Evolutionary conservation across 1,140 invertebrate genomes (phyloP), one percentile per base, ranked within the genome.

Genomic region (Melitaea cinxia): DNA sequence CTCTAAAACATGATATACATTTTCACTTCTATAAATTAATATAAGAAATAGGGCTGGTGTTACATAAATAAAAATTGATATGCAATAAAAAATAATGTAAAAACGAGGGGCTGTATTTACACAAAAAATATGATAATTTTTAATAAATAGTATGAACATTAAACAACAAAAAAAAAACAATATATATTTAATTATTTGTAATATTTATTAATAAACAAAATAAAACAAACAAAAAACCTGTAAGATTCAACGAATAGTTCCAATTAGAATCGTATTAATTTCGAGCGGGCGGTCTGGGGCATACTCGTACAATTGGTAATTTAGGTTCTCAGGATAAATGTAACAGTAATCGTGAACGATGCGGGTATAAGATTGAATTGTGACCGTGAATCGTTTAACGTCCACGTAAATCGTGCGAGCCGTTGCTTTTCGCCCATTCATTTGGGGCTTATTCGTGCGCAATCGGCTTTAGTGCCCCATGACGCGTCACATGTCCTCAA

Each of bases 401-500:
- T 70, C 69, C 72, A 63, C 70, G 63, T 75, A 70, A 70, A 77
- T 77, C 59, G 68, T 52, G 63, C 68, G 65, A 74, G 63, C 70
- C 52, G 75, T 72, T 68, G 68, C 72, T 77, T 70, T 72, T 74
- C 62, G 67, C 45, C 68, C 72, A 72, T 74, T 64, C 69, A 70
- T 74, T 74, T 57, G 50, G n/a, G 53, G 75, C 65, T 77, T 70
- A 77, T 69, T 67, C 69, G 66, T 53, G 45, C 65, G 68, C 30
- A 77, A 77, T 72, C 63, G 68, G 68, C 39, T 66, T 64, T 63
- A 58, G 30, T 47, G 66, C 59, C 50, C 39, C 52, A 33, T 56
- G 60, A 62, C 47, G 67, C 56, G 61, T 60, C 68, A 69, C 63
- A 64, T 61, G 57, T 66, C 49, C 64, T 49, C 37, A 17, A 57